These are phyloP conservation scores for Spodoptera littoralis DNA, from an alignment of 2,888 invertebrate species.

Conservation along the genomic window DNA sequence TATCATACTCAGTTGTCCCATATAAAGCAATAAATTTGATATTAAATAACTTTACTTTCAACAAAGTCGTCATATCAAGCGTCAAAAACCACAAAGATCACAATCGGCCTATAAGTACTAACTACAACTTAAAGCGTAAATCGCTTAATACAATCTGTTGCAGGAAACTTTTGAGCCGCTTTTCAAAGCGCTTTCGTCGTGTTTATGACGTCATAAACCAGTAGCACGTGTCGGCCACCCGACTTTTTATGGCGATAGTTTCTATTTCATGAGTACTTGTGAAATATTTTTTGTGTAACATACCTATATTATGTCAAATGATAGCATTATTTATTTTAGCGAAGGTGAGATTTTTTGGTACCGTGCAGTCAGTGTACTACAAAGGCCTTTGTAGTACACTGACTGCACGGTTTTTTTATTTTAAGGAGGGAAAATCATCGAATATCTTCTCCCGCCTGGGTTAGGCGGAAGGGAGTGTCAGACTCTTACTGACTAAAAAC, in stretches of 20 bases:
- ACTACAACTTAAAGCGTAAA: conserved; percentile 30
- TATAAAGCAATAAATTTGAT: too few species aligned
- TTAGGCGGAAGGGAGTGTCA: too few species aligned
- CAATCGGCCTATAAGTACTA: conserved; percentile 11
- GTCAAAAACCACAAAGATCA: background rate
- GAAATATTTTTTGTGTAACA: conserved; percentile 43
- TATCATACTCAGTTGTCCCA: too few species aligned
- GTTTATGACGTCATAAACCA: conserved; percentile 55
- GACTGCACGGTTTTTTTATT: too few species aligned
- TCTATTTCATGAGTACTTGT: conserved; percentile 37
- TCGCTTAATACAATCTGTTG: conserved; percentile 49
- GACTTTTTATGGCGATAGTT: conserved; percentile 52
- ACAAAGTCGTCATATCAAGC: too few species aligned
- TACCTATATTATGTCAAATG: conserved; percentile 17
- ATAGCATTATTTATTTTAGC: conserved; percentile 46
- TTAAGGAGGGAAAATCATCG: too few species aligned
- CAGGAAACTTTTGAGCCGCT: conserved; percentile 49
- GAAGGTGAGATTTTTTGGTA: background rate
- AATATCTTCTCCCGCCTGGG: too few species aligned
- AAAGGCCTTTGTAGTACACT: too few species aligned
- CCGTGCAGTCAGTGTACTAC: too few species aligned
- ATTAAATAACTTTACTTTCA: too few species aligned
- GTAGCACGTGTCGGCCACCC: conserved; percentile 44
- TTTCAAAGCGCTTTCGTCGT: conserved; percentile 27
- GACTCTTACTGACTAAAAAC: too few species aligned